Evolutionary conservation across 1,140 invertebrate species (phyloP), one percentile per base, ranked within the genome.

Genomic region (Yoshiicerus persimilis): DNA sequence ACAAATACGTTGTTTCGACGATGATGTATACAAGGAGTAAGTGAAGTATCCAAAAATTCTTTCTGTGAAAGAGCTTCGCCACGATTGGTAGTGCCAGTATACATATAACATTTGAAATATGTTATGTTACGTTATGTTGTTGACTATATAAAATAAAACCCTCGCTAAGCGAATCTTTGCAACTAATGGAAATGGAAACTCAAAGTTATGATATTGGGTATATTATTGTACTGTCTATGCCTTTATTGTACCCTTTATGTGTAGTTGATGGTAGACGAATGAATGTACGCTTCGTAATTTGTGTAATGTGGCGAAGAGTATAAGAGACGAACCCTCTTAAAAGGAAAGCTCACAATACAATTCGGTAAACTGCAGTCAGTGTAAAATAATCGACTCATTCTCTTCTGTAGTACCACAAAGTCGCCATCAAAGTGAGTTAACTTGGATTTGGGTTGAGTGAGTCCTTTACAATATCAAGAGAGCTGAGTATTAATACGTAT

Each of bases 371-470:
- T 70, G 75, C 36, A 80, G 30, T 80, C 75, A 80, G 75, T 38
- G 32, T 38, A 32, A 32, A 80, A 80, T 80, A 80, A 80, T 80
- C 75, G 34, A 80, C 75, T 80, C 75, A 80, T 80, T 80, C 75
- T 80, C 30, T 80, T 80, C 75, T 80, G 13, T n/a, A 80, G 75
- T n/a, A 80, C 75, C 75, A 80, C 75, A 80, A 80, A 80, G 75
- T 80, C 34, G 30, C 30, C 75, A 80, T 16, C 32, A 80, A 80
- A 80, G 32, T 80, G 75, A 80, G 75, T 80, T 80, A 80, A 80
- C 75, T 80, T 80, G 4, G 75, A 80, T 80, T 80, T 80, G 16
- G 34, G 75, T 80, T 80, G 30, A 38, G 20, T 32, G 32, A 80
- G 20, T 38, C n/a, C 38, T 56, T 70, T 30, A 66, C 27, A 66